Percentiles rank a stretch among this genome's conserved stretches.
phyloP scores from a whole-genome alignment of 2,888 invertebrate species.

The Drosophila paranaensis region DNA sequence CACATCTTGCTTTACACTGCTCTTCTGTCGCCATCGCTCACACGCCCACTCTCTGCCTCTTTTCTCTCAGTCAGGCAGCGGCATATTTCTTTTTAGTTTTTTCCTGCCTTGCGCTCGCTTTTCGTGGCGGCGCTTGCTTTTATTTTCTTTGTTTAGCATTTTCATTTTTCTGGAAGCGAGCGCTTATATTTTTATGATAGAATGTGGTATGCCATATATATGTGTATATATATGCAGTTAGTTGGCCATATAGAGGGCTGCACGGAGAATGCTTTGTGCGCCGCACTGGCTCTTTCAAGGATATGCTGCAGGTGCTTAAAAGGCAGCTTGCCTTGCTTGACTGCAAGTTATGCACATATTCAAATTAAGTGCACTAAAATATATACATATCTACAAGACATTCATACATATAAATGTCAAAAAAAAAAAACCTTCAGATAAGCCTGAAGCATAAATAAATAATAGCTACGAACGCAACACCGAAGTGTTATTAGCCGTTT shows the following conservation, averaged over 20 bases:
- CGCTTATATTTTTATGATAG: conserved; percentile 49
- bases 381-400: conserved; percentile 1
- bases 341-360: conserved; percentile 72
- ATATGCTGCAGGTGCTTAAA: conserved; percentile 68
- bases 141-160: conserved; percentile 80
- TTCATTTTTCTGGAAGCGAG: conserved; percentile 67
- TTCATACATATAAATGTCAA: conserved; percentile 5
- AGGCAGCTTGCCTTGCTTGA: conserved; percentile 43
- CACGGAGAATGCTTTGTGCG: conserved; percentile 50
- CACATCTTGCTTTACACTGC: not conserved
- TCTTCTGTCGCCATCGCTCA: not conserved
- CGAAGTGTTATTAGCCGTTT: conserved; percentile 49
- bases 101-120: conserved; percentile 54
- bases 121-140: conserved; percentile 63
- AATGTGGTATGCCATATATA: conserved; percentile 9
- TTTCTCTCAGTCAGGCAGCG: conserved; percentile 28
- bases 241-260: conserved; percentile 15
- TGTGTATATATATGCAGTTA: conserved; percentile 51
- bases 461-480: conserved; percentile 36
- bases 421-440: conserved; percentile 33
- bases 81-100: conserved; percentile 70
- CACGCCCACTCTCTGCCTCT: not conserved
- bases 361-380: conserved; percentile 50
- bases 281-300: conserved; percentile 50
- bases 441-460: conserved; percentile 34